Base-by-base conservation (phyloP, 2,797 vertebrate genomes). In the Muscicapa striata region DNA sequence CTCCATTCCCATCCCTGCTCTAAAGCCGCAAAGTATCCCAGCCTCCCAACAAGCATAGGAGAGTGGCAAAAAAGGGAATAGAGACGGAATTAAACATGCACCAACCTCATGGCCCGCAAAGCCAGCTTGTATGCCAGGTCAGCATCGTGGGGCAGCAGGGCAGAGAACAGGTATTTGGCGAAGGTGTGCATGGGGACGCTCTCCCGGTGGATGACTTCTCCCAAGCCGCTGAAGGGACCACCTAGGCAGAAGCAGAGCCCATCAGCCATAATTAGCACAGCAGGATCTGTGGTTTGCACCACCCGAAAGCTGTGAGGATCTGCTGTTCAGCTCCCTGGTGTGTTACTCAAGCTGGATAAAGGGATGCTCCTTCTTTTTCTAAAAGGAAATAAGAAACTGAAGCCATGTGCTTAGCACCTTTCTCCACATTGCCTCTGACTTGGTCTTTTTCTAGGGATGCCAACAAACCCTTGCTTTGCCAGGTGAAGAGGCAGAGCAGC, bases 141-240 rank as follows among this genome's bases (percentile, higher is more conserved):
- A 48, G 99, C 98, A 85, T 99, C 99, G 4, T 99, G 99, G 9
- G 99, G 98, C 96, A 99, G 98, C 96, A 99, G 97, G 57, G 99
- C 99, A 57, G 99, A 98, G 98, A 99, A 99, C 89, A 99, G 98
- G 98, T 99, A 99, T 98, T 99, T 99, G 95, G 99, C 99, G 93
- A 99, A 99, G 63, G 99, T 99, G 97, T 99, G 99, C 99, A 99
- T 99, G 93, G 99, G 99, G 54, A 99, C 98, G 1, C 99, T 99
- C 96, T 99, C 99, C 81, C 99, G 98, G 97, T 99, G 99, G 97
- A 99, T 99, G 96, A 99, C 98, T 97, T 99, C 99, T 36, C 99
- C 99, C 15, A 99, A 96, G 52, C 99, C 99, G 4, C 99, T 99
- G 98, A 99, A 99, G 6, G 99, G 99, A 87, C 99, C 99, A 78